A percentile compares a stretch with the other conserved stretches of the same genome.
These are phyloP conservation scores for Axea sp. DNA, from an alignment of 2,888 invertebrate genomes.

Conservation along the genomic window DNA sequence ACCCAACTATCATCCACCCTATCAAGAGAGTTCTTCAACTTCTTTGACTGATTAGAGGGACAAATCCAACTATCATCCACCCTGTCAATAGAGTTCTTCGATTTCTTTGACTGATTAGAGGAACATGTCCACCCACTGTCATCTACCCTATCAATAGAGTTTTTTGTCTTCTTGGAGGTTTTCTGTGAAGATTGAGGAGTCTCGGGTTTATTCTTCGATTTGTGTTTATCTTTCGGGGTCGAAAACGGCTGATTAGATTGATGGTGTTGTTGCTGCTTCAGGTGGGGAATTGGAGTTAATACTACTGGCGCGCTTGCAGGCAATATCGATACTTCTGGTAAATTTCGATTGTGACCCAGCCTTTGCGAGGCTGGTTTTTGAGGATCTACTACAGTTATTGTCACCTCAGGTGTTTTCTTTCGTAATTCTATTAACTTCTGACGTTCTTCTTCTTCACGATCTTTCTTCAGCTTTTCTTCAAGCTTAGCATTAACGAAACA, in stretches of 20 bases:
- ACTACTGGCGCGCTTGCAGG: slow-evolving; percentile 69
- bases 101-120: slow-evolving; percentile 33
- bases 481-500: too few relatives aligned
- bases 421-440: slow-evolving; percentile 77
- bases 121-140: too few relatives aligned
- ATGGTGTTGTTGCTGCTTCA: slow-evolving; percentile 27
- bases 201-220: slow-evolving; percentile 36
- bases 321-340: slow-evolving; percentile 77
- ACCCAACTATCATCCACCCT: too few relatives aligned
- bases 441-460: slow-evolving; percentile 78
- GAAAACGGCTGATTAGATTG: background rate
- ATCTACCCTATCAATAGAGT: too few relatives aligned
- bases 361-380: slow-evolving; percentile 74
- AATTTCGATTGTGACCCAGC: slow-evolving; percentile 70
- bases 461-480: slow-evolving; percentile 79
- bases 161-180: too few relatives aligned
- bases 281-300: slow-evolving; percentile 42
- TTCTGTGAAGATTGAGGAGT: too few relatives aligned
- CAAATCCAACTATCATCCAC: too few relatives aligned
- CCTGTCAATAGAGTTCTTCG: slow-evolving; percentile 25
- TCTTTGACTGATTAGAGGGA: slow-evolving; percentile 26
- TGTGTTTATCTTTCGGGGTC: slow-evolving; percentile 21
- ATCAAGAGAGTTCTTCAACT: slow-evolving; percentile 33
- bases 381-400: slow-evolving; percentile 79
- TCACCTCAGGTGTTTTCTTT: slow-evolving; percentile 79